phyloP scores from a whole-genome alignment of 2,888 invertebrate species.

The Agonopterix heracliana region DNA sequence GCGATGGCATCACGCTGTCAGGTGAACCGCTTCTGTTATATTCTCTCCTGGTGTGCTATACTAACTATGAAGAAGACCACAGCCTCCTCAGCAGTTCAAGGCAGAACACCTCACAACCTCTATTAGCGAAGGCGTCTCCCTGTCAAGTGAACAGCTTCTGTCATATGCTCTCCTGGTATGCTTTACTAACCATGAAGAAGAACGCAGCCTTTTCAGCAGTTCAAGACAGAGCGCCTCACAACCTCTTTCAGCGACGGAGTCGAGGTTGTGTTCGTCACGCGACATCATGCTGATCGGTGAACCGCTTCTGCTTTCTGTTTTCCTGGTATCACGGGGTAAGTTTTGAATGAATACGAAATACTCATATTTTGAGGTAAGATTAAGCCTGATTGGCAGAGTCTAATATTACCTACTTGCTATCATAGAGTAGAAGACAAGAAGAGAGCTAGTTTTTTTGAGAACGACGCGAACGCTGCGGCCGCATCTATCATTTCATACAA shows the following conservation, averaged over 20 bases:
- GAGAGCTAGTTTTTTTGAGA: too few relatives aligned
- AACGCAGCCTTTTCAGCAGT: constrained; percentile 43
- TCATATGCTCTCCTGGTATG: too few relatives aligned
- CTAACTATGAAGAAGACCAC: constrained; percentile 46
- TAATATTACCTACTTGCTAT: too few relatives aligned
- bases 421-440: too few relatives aligned
- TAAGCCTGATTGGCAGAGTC: too few relatives aligned
- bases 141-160: too few relatives aligned
- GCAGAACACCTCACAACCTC: constrained; percentile 53
- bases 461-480: too few relatives aligned
- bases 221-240: constrained; percentile 53
- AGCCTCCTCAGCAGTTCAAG: constrained; percentile 45
- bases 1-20: constrained; percentile 32
- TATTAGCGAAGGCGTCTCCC: constrained; percentile 36
- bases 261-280: constrained; percentile 28
- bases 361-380: neutral
- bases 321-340: constrained; percentile 12
- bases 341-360: neutral
- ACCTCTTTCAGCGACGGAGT: constrained; percentile 47
- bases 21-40: too few relatives aligned
- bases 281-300: constrained; percentile 37
- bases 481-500: too few relatives aligned
- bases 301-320: constrained; percentile 30
- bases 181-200: constrained; percentile 42
- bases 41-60: too few relatives aligned